Evolutionary conservation across 2,888 invertebrate genomes (phyloP).

Genomic region (Abrostola tripartita): DNA sequence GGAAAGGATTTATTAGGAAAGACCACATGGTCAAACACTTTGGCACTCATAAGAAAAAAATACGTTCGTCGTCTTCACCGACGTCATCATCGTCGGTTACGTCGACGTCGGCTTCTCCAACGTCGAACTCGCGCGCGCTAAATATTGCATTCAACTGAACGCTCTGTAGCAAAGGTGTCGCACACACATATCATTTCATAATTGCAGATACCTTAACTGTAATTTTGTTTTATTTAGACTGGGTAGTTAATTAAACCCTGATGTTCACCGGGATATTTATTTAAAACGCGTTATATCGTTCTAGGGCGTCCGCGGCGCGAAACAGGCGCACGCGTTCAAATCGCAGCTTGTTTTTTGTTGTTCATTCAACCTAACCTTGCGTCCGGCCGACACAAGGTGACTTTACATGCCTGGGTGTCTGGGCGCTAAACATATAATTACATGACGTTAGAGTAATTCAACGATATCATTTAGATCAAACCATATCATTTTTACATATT

Average conservation of each 20-base stretch:
- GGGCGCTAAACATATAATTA: slow-evolving; percentile 86
- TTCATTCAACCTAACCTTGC: slow-evolving; percentile 86
- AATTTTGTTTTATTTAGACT: slow-evolving; percentile 57
- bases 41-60: slow-evolving; percentile 92
- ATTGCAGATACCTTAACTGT: slow-evolving; percentile 58
- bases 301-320: slow-evolving; percentile 52
- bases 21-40: slow-evolving; percentile 97
- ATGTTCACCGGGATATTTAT: slow-evolving; percentile 27
- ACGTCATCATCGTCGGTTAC: slow-evolving; percentile 65
- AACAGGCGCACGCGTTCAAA: slow-evolving; percentile 74
- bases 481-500: slow-evolving; percentile 84
- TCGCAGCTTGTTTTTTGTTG: slow-evolving; percentile 81
- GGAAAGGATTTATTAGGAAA: slow-evolving; percentile 96
- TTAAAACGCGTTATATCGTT: slow-evolving; percentile 31
- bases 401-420: slow-evolving; percentile 85
- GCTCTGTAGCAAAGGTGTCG: slow-evolving; percentile 19
- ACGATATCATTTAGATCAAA: slow-evolving; percentile 79
- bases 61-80: slow-evolving; percentile 73
- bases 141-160: slow-evolving; percentile 39
- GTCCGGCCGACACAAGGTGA: slow-evolving; percentile 82
- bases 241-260: slow-evolving; percentile 53
- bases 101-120: slow-evolving; percentile 62
- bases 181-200: slow-evolving; percentile 72
- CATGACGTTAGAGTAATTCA: slow-evolving; percentile 80
- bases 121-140: slow-evolving; percentile 42